Evolutionary conservation across 2,888 invertebrate genomes (phyloP).

Genomic region (Portevinia maculata): DNA sequence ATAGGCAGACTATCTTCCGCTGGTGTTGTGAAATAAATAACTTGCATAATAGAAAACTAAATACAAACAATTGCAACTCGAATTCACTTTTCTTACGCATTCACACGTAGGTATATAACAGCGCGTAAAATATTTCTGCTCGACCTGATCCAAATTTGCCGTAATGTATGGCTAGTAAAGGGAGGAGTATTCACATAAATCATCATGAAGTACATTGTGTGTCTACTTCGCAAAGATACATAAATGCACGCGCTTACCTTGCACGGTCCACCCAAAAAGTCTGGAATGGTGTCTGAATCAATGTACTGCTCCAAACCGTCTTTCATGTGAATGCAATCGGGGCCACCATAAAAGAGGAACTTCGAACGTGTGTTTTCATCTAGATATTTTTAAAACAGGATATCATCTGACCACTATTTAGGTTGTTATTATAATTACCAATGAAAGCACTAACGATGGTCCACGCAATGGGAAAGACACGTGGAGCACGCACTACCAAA

Average conservation of each 20-base stretch:
- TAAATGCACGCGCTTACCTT: no score
- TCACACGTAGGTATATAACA: constrained; percentile 82
- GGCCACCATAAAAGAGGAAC: constrained; percentile 95
- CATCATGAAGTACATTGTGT: background rate
- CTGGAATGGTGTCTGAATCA: constrained; percentile 92
- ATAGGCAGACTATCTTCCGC: background rate
- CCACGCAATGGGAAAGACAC: constrained; percentile 98
- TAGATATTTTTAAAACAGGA: constrained; percentile 77
- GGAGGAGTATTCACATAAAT: constrained; percentile 25
- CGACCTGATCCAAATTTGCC: constrained; percentile 81
- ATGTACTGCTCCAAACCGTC: constrained; percentile 94
- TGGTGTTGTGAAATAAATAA: constrained; percentile 23
- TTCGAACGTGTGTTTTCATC: constrained; percentile 96
- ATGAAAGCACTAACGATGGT: constrained; percentile 97
- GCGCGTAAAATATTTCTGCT: constrained; percentile 81
- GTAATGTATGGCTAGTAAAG: constrained; percentile 62
- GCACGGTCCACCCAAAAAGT: constrained; percentile 95
- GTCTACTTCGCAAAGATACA: background rate
- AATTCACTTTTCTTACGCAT: constrained; percentile 81
- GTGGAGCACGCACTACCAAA: constrained; percentile 94
- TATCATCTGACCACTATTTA: no score
- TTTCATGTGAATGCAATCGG: constrained; percentile 90
- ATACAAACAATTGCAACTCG: constrained; percentile 54
- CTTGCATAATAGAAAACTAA: constrained; percentile 20
- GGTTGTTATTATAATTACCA: constrained; percentile 83